Percentiles rank a stretch among this genome's conserved stretches.
Conservation (phyloP, 2,797 vertebrate genomes). For the Alauda arvensis region DNA sequence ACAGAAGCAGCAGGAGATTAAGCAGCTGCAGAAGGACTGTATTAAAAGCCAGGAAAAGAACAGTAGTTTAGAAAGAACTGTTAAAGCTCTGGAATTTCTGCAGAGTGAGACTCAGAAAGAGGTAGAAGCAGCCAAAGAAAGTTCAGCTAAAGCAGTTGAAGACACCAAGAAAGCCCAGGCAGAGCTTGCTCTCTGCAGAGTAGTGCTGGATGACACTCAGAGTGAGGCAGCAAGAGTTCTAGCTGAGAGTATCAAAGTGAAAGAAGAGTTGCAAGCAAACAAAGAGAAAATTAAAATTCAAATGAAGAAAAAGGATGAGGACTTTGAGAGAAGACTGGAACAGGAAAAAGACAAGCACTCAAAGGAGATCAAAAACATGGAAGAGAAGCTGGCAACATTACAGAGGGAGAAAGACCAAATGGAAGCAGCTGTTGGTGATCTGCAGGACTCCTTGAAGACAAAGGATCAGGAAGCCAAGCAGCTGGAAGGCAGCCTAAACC, state of each 20-base stretch:
- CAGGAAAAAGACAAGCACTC: slow-evolving; percentile 83
- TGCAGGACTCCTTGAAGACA: slow-evolving; percentile 69
- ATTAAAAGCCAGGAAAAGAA: slow-evolving; percentile 92
- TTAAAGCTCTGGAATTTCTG: slow-evolving; percentile 82
- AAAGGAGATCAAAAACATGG: slow-evolving; percentile 83
- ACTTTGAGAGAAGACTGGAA: slow-evolving; percentile 83
- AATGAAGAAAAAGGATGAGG: slow-evolving; percentile 78
- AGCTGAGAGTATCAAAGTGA: slow-evolving; percentile 75
- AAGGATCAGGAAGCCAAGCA: slow-evolving; percentile 79
- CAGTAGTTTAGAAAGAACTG: slow-evolving; percentile 83
- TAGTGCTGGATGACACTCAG: slow-evolving; percentile 79
- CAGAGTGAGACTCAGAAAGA: slow-evolving; percentile 77
- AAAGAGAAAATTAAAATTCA: slow-evolving; percentile 69
- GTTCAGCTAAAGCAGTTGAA: slow-evolving; percentile 69
- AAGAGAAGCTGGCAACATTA: slow-evolving; percentile 81
- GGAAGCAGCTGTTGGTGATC: slow-evolving; percentile 73
- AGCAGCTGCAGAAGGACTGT: slow-evolving; percentile 90
- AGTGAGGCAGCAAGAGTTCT: slow-evolving; percentile 76
- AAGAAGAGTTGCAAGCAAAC: slow-evolving; percentile 63
- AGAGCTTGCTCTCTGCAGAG: slow-evolving; percentile 77
- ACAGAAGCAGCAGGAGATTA: slow-evolving; percentile 93
- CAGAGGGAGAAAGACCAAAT: slow-evolving; percentile 76
- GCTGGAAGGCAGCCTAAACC: slow-evolving; percentile 81
- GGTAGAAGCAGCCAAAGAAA: slow-evolving; percentile 69
- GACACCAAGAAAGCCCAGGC: slow-evolving; percentile 71